These are phyloP conservation scores for Athrips mouffetella DNA, from an alignment of 2,888 invertebrate species.

Conservation along the genomic window DNA sequence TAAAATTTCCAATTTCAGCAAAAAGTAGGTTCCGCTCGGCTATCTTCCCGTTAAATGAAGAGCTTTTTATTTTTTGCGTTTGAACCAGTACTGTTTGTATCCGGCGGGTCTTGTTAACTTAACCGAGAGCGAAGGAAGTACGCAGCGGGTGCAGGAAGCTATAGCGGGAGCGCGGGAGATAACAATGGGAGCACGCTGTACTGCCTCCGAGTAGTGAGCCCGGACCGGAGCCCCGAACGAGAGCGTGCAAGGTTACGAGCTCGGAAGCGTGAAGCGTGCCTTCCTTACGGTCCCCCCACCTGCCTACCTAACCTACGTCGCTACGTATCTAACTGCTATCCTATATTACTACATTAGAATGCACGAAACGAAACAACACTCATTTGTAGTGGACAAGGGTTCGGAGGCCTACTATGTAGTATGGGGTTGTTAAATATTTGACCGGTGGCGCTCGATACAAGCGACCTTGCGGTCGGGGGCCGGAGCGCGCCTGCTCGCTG, in stretches of 20 bases:
- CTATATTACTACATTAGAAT: background rate
- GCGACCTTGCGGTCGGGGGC: constrained; percentile 50
- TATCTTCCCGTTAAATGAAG: constrained; percentile 18
- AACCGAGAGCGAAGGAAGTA: constrained; percentile 24
- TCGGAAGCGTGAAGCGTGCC: constrained; percentile 15
- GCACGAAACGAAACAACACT: constrained; percentile 15
- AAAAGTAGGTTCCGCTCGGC: constrained; percentile 14
- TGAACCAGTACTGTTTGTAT: constrained; percentile 21
- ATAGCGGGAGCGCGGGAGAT: constrained; percentile 27
- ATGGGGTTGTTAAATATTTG: constrained; percentile 53
- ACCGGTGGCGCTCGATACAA: constrained; percentile 56
- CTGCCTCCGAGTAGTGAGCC: constrained; percentile 23
- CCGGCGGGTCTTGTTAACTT: constrained; percentile 23
- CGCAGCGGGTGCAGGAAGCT: constrained; percentile 33
- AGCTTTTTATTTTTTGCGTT: constrained; percentile 16
- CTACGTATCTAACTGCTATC: background rate
- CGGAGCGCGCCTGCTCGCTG: constrained; percentile 46
- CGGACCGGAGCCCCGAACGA: constrained; percentile 8
- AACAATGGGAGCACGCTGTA: constrained; percentile 38
- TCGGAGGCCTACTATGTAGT: constrained; percentile 23
- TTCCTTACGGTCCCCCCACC: constrained; percentile 13
- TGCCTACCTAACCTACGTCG: constrained; percentile 6
- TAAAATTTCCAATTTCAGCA: constrained; percentile 19
- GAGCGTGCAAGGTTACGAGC: constrained; percentile 22
- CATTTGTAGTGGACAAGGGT: constrained; percentile 30